A percentile compares a stretch with the other conserved stretches of the same genome.
phyloP scores from a whole-genome alignment of 2,797 vertebrate species.

The Acropternis orthonyx region DNA sequence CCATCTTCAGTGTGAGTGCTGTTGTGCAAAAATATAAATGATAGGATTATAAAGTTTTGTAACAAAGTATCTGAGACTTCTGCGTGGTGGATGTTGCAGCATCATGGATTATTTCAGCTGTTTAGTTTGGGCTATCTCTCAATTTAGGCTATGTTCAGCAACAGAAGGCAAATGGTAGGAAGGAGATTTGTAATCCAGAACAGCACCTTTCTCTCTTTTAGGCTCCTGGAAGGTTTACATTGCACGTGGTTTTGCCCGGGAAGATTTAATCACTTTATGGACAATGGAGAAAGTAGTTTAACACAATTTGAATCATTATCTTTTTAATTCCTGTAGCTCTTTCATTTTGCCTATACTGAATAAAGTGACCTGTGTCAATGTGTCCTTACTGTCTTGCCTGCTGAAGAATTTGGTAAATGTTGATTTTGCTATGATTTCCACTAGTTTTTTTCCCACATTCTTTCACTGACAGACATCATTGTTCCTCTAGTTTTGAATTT shows the following conservation, averaged over 20 bases:
- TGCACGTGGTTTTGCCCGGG: background rate
- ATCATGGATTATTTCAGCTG: background rate
- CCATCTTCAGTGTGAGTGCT: background rate
- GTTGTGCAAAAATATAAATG: background rate
- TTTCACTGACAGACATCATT: background rate
- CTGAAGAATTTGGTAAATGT: background rate
- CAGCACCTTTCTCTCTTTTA: background rate
- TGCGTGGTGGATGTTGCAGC: background rate
- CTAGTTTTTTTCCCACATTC: background rate
- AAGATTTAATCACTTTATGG: background rate
- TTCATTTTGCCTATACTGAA: background rate
- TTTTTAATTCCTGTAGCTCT: background rate
- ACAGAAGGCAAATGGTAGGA: background rate
- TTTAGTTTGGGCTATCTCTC: background rate
- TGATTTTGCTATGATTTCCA: background rate
- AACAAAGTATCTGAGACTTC: background rate
- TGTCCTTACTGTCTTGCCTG: background rate
- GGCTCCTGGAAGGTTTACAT: background rate
- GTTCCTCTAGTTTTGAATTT: background rate
- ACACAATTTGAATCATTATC: background rate
- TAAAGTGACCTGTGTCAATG: background rate
- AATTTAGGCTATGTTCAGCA: background rate
- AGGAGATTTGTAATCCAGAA: background rate
- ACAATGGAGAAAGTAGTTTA: background rate
- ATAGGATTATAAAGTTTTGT: background rate